Percentiles rank a stretch among this genome's conserved stretches.
Evolutionary conservation across 1,140 invertebrate genomes (phyloP).

Genomic region (Aricia agestis): DNA sequence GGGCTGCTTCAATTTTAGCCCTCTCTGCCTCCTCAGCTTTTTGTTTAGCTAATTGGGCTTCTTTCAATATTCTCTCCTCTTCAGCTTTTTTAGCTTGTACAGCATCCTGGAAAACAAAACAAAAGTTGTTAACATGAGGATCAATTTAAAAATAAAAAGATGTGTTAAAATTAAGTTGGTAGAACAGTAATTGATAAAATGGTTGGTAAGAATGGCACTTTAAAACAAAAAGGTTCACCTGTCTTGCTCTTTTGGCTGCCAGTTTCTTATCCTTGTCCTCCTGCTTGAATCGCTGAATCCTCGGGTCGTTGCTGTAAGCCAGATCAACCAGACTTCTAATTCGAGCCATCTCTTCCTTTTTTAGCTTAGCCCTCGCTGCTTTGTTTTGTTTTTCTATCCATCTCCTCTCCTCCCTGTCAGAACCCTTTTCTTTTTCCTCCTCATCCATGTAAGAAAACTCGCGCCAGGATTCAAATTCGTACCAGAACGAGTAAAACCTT

Average conservation of each 20-base stretch:
- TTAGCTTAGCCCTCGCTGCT: constrained; percentile 90
- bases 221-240: constrained; percentile 42
- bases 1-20: constrained; percentile 86
- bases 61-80: constrained; percentile 84
- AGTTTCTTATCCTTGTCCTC: constrained; percentile 95
- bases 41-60: constrained; percentile 87
- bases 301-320: constrained; percentile 95
- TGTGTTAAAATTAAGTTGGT: background rate
- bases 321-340: constrained; percentile 94
- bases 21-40: constrained; percentile 88
- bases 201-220: background rate
- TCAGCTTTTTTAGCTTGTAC: constrained; percentile 88
- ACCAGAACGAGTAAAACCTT: constrained; percentile 94
- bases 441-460: constrained; percentile 99
- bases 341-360: constrained; percentile 97
- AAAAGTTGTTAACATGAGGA: background rate
- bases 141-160: background rate
- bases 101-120: constrained; percentile 81
- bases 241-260: constrained; percentile 91
- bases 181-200: too few species aligned
- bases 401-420: constrained; percentile 95
- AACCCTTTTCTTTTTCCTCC: constrained; percentile 98
- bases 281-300: constrained; percentile 94
- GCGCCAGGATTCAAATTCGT: constrained; percentile 98
- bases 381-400: constrained; percentile 99